phyloP scores from a whole-genome alignment of 2,888 invertebrate species.

The Trichogramma dendrolimi region DNA sequence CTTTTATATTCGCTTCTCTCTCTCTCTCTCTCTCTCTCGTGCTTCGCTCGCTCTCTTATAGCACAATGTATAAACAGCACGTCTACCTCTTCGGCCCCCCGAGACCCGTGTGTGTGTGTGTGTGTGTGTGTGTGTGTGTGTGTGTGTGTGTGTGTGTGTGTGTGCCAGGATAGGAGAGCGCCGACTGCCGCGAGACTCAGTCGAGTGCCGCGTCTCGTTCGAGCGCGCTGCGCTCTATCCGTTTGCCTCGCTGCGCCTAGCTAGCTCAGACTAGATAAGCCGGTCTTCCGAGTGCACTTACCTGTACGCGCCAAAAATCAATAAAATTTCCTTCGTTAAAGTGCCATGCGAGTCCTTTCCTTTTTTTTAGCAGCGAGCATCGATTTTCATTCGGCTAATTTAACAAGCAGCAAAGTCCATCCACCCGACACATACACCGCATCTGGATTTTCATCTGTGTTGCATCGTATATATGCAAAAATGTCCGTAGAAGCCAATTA shows the following conservation, averaged over 20 bases:
- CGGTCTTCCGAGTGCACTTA: no score
- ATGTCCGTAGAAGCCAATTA: no score
- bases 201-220: slow-evolving; percentile 30
- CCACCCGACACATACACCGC: no score
- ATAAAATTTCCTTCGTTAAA: no score
- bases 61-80: slow-evolving; percentile 36
- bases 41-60: slow-evolving; percentile 36
- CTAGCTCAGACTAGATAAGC: no score
- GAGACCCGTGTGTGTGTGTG: slow-evolving; percentile 4
- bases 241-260: neutral
- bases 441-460: no score
- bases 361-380: no score
- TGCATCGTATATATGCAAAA: no score
- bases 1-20: slow-evolving; percentile 20
- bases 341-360: no score
- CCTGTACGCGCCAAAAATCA: no score
- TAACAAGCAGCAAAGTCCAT: no score
- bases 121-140: slow-evolving; percentile 2
- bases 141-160: slow-evolving; percentile 7
- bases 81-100: slow-evolving; percentile 15
- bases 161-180: slow-evolving; percentile 9
- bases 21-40: slow-evolving; percentile 25
- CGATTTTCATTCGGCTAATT: no score
- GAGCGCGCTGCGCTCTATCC: slow-evolving; percentile 22
- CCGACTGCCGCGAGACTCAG: slow-evolving; percentile 9